Evolutionary conservation across 2,888 invertebrate species (phyloP), one percentile per base, ranked within the genome.

Genomic region (Metellina segmentata): DNA sequence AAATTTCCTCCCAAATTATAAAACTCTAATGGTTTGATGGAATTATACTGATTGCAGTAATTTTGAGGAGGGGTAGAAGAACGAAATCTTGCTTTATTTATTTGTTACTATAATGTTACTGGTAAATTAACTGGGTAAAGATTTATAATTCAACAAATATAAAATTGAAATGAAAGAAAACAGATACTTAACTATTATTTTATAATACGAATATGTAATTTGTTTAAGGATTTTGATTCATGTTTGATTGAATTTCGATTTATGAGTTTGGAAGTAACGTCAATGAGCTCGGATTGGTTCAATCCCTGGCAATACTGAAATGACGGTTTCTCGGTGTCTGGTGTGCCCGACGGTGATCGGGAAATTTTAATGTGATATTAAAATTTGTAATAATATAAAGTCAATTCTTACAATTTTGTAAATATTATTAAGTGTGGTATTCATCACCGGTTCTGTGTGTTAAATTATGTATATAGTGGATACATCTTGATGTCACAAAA

Each of bases 261-360:
- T 70, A 77, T 53, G 77, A 20, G 20, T 70, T 72, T 91, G 91
- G 91, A 91, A 91, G 86, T 86, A 20, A 75, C 82, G 77, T 85
- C 70, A 83, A 82, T 77, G 69, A 70, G 61, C 69, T 87, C 79
- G 75, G 91, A 91, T 91, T 91, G 91, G 91, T 87, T 87, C 82
- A 87, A 82, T 87, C 87, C 85, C 70, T 91, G 82, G 91, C 91
- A 91, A 91, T 91, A 91, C 51, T 78, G 91, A 87, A 87, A 91
- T 91, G 91, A 91, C 85, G 87, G 91, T 91, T 91, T 91, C 82
- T 81, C 81, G 75, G 87, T 81, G 69, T 91, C 82, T 91, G 91
- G 87, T 86, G 85, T 81, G 82, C 81, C 82, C 86, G 87, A 91
- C 82, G 16, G 85, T 91, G 75, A 78, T 75, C 86, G 78, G 82